Evolutionary conservation across 53 echinoderm and acorn worm species (phyloP).

Genomic region (Zoroaster sp.): DNA sequence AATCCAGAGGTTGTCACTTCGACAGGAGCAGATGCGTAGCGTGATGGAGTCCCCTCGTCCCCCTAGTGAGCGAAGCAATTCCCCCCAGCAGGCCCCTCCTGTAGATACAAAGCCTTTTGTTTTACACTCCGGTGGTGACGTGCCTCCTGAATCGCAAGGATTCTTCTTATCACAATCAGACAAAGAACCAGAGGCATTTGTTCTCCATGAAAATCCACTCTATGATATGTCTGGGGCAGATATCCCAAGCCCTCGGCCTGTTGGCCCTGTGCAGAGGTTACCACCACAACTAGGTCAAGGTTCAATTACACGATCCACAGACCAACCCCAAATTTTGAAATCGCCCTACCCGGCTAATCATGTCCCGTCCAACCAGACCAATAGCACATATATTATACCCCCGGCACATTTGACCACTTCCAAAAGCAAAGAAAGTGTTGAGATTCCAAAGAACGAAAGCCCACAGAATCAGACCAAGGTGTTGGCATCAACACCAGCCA

Average conservation of each 20-base stretch:
- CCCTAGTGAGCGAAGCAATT: conserved; percentile 10
- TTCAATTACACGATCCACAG: neutral
- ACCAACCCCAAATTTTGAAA: conserved; percentile 16
- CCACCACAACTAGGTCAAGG: neutral
- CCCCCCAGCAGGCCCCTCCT: conserved; percentile 11
- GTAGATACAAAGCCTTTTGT: conserved; percentile 7
- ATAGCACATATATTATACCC: conserved; percentile 34
- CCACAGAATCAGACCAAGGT: conserved; percentile 27
- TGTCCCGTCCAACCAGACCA: neutral
- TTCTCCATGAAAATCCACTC: conserved; percentile 75
- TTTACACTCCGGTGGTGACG: neutral
- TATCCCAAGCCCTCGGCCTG: conserved; percentile 28
- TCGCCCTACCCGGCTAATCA: conserved; percentile 48
- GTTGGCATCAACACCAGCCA: conserved; percentile 42
- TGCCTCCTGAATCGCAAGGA: neutral
- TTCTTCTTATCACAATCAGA: conserved; percentile 39
- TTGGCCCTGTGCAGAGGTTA: conserved; percentile 46
- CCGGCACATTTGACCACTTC: conserved; percentile 38
- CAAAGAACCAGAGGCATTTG: conserved; percentile 58
- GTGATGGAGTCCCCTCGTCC: conserved; percentile 54
- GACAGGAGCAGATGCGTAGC: conserved; percentile 79
- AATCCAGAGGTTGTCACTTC: conserved; percentile 81
- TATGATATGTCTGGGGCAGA: conserved; percentile 54
- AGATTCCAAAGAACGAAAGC: conserved; percentile 2
- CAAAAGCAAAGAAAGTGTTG: conserved; percentile 26